These are phyloP conservation scores for Cynopterus sphinx DNA, from an alignment of 2,797 vertebrate genomes.

Conservation along the genomic window DNA sequence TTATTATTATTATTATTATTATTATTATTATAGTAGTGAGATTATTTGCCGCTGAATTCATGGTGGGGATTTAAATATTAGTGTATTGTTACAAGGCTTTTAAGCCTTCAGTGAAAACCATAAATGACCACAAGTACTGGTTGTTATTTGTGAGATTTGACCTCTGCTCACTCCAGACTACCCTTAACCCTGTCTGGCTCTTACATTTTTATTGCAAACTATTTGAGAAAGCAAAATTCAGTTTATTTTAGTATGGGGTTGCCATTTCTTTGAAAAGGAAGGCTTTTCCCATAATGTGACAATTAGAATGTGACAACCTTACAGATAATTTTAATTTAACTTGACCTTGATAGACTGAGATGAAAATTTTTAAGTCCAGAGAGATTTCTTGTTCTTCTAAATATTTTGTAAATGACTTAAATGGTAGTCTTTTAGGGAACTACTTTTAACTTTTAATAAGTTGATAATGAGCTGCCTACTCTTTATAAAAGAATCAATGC, in stretches of 20 bases:
- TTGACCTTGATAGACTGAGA: not conserved
- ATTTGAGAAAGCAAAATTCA: constrained; percentile 57
- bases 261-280: constrained; percentile 67
- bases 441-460: constrained; percentile 40
- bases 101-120: not conserved
- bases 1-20: not conserved
- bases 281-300: not conserved
- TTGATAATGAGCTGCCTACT: constrained; percentile 22
- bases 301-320: not conserved
- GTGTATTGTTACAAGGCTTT: constrained; percentile 37
- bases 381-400: constrained; percentile 19
- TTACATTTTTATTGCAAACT: constrained; percentile 46
- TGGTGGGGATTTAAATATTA: constrained; percentile 16
- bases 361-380: not conserved
- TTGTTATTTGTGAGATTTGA: constrained; percentile 26
- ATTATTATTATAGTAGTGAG: not conserved
- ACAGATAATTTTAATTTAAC: constrained; percentile 19
- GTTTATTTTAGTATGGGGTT: constrained; percentile 52
- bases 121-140: not conserved
- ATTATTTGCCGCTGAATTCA: constrained; percentile 31
- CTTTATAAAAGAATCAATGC: not conserved
- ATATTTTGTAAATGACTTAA: not conserved
- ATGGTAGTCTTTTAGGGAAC: not conserved
- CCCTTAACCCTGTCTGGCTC: constrained; percentile 43
- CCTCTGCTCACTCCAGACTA: not conserved